Conservation (phyloP, 2,797 vertebrate species). For the Eremophila alpestris region DNA sequence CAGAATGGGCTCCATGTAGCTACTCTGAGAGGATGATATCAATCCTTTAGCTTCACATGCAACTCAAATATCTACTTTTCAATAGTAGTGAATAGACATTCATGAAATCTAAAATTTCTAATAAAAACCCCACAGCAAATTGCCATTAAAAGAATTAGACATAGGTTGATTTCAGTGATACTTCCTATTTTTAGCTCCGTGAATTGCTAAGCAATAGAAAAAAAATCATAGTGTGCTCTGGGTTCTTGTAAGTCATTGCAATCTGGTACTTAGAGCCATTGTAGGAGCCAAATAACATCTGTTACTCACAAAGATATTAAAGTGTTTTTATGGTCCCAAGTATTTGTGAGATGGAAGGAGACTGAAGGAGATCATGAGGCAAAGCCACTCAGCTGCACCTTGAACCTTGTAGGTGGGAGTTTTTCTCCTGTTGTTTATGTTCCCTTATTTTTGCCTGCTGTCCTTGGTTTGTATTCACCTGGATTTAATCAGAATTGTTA, state of each 20-base stretch:
- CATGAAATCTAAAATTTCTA: background rate
- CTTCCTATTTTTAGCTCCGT: background rate
- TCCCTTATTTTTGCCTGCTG: background rate
- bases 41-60: background rate
- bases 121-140: background rate
- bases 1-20: background rate
- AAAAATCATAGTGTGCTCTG: conserved; percentile 9
- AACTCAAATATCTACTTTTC: background rate
- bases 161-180: background rate
- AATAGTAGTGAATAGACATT: background rate
- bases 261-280: conserved; percentile 26
- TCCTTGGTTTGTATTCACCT: background rate
- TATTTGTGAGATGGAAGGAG: background rate
- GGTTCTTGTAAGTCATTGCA: conserved; percentile 20
- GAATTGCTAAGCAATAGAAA: conserved; percentile 17
- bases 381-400: background rate
- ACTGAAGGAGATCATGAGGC: background rate
- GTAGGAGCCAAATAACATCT: conserved; percentile 51
- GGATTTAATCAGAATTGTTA: background rate
- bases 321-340: background rate
- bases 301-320: background rate
- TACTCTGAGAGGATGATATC: background rate
- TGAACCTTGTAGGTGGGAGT: background rate
- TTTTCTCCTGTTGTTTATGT: background rate
- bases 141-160: background rate